A percentile compares a stretch with the other conserved stretches of the same genome.
Evolutionary conservation across 2,888 invertebrate genomes (phyloP).

Genomic region (Oscheius sp.): DNA sequence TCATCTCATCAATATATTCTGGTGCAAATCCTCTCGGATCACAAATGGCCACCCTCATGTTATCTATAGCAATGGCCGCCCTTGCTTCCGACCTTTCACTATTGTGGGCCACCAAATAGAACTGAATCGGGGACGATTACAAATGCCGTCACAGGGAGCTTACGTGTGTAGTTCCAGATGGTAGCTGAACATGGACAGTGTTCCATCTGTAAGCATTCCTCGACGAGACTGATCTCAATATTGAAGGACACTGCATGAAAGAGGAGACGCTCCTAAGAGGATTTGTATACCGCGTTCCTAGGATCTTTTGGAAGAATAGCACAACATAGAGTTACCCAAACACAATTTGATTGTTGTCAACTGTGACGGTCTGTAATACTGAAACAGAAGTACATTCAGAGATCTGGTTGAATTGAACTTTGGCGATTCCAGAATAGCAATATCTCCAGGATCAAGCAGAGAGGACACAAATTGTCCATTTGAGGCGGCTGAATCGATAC

Average conservation of each 20-base stretch:
- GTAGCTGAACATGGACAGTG: conserved; percentile 70
- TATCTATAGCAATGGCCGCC: conserved; percentile 70
- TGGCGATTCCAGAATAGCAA: conserved; percentile 71
- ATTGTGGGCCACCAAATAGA: conserved; percentile 71
- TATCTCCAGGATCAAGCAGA: conserved; percentile 70
- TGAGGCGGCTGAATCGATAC: conserved; percentile 47
- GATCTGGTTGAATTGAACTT: conserved; percentile 66
- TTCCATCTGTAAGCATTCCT: conserved; percentile 71
- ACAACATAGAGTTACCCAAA: conserved; percentile 38
- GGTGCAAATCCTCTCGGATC: conserved; percentile 61
- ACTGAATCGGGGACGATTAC: conserved; percentile 51
- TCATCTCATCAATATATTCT: conserved; percentile 55
- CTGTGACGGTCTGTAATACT: conserved; percentile 68
- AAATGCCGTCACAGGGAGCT: not conserved
- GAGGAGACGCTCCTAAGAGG: conserved; percentile 66
- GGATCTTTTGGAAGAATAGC: too few species aligned
- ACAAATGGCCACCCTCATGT: conserved; percentile 71
- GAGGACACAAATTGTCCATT: conserved; percentile 71
- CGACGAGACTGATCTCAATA: conserved; percentile 68
- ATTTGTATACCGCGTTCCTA: conserved; percentile 63
- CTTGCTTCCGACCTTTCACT: conserved; percentile 61
- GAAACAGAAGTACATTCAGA: conserved; percentile 71
- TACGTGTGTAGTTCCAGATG: conserved; percentile 71
- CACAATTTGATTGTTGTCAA: conserved; percentile 65
- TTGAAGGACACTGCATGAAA: conserved; percentile 70